Evolutionary conservation across 2,113 vertebrate species (phyloP).

Genomic region (Larimichthys polyactis): DNA sequence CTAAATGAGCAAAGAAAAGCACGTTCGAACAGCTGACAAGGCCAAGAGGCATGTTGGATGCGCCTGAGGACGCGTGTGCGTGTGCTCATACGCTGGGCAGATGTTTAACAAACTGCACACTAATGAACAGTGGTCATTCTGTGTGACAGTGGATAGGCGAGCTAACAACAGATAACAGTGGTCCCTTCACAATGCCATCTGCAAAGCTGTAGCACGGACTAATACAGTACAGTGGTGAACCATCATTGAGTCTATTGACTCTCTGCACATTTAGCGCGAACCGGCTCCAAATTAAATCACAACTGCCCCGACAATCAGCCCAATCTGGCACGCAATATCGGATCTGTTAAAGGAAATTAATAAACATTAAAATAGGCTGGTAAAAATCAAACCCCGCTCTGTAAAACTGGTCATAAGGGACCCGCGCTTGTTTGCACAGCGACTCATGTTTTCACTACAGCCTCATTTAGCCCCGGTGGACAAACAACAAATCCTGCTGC

Average conservation of each 20-base stretch:
- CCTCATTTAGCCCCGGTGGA: constrained; percentile 72
- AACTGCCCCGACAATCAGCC: constrained; percentile 51
- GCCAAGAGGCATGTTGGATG: constrained; percentile 75
- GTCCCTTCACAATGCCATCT: constrained; percentile 51
- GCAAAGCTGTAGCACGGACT: constrained; percentile 42
- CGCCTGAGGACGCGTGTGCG: not conserved
- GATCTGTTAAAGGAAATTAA: constrained; percentile 57
- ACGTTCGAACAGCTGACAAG: constrained; percentile 78
- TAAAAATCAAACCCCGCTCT: constrained; percentile 58
- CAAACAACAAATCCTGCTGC: constrained; percentile 68
- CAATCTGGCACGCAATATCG: constrained; percentile 53
- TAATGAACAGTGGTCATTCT: constrained; percentile 70
- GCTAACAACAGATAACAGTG: constrained; percentile 42
- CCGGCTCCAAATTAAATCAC: constrained; percentile 65
- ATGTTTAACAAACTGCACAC: constrained; percentile 69
- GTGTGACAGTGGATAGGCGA: constrained; percentile 31
- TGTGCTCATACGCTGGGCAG: constrained; percentile 25
- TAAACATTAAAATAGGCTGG: constrained; percentile 57
- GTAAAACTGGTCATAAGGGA: constrained; percentile 61
- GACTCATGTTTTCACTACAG: constrained; percentile 65
- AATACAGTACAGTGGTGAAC: constrained; percentile 32
- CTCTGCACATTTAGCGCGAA: constrained; percentile 49
- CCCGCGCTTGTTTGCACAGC: constrained; percentile 64
- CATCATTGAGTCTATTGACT: constrained; percentile 19
- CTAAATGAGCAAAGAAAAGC: constrained; percentile 76